Evolutionary conservation across 2,113 vertebrate genomes (phyloP), one percentile per base, ranked within the genome.

Genomic region (Menidia beryllina): DNA sequence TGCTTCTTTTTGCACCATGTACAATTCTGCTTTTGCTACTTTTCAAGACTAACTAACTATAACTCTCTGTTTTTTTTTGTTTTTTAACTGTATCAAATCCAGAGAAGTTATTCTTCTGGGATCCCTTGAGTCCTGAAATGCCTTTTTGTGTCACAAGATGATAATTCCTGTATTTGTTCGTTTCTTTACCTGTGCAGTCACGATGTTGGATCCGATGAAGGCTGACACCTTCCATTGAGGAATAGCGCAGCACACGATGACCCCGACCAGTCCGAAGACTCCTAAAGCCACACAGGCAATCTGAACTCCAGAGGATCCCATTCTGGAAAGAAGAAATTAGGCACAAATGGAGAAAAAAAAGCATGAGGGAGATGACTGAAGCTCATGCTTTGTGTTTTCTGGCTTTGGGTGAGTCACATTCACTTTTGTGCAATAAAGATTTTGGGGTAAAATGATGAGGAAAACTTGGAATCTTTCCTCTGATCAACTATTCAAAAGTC

Each of bases 181-280:
- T 54, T 12, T 76, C 5, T 1, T 68, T 90, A 94, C 94, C 93
- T 93, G 91, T 8, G 94, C 92, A 2, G 88, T 93, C 49, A 95
- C 83, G 6, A 95, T 95, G 79, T 90, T 94, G 24, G 72, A 1
- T 7, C 94, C 94, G 0, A 52, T 76, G 55, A 93, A 94, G 23
- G 94, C 75, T 0, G 91, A 90, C 21, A 94, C 85, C 24, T 80
- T 93, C 94, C 94, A 95, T 52, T 24, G 79, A 1, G 94, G 93
- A 23, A 94, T 14, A 0, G 83, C 70, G 5, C 91, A 93, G 81
- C 90, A 92, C 0, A 94, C 81, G 2, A 94, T 83, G 43, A 48
- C 69, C 25, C 90, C 93, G 2, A 94, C 50, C 41, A 95, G 76
- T 2, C 94, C 93, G 0, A 95, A 27, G 23, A 95, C 27, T 34